Evolutionary conservation across 2,797 vertebrate genomes (phyloP).

Genomic region (Gymnocypris eckloni): DNA sequence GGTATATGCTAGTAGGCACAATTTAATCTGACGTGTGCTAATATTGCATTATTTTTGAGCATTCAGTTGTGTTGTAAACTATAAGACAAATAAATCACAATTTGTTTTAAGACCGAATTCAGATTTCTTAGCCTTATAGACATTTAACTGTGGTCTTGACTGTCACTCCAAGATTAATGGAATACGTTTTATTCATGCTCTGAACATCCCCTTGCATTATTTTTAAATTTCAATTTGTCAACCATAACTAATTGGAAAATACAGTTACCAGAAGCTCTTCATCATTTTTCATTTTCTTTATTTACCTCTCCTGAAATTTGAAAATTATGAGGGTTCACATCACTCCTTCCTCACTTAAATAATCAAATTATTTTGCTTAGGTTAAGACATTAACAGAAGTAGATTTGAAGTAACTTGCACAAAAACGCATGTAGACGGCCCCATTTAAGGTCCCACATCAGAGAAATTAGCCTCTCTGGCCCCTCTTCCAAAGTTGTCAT

Average conservation of each 20-base stretch:
- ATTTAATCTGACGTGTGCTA: constrained; percentile 44
- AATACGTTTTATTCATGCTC: constrained; percentile 40
- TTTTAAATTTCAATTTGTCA: constrained; percentile 36
- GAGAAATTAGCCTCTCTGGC: constrained; percentile 60
- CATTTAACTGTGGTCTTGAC: constrained; percentile 48
- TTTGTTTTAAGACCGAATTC: not conserved
- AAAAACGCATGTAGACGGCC: constrained; percentile 48
- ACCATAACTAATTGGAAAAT: constrained; percentile 19
- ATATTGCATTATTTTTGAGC: not conserved
- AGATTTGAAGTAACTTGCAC: constrained; percentile 21
- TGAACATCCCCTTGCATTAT: constrained; percentile 44
- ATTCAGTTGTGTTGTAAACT: not conserved
- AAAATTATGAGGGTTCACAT: constrained; percentile 15
- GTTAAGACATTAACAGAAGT: constrained; percentile 30
- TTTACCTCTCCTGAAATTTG: constrained; percentile 39
- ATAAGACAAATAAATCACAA: not conserved
- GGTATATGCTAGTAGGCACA: constrained; percentile 65
- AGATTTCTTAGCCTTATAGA: not conserved
- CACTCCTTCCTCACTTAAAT: constrained; percentile 6
- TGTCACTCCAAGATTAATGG: constrained; percentile 48
- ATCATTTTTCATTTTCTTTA: constrained; percentile 46
- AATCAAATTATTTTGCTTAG: not conserved
- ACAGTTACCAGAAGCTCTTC: constrained; percentile 22
- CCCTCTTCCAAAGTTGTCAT: constrained; percentile 64
- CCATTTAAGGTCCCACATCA: constrained; percentile 52